Evolutionary conservation across 2,888 invertebrate species (phyloP), one percentile per base, ranked within the genome.

Genomic region (Gandaritis pyraliata): DNA sequence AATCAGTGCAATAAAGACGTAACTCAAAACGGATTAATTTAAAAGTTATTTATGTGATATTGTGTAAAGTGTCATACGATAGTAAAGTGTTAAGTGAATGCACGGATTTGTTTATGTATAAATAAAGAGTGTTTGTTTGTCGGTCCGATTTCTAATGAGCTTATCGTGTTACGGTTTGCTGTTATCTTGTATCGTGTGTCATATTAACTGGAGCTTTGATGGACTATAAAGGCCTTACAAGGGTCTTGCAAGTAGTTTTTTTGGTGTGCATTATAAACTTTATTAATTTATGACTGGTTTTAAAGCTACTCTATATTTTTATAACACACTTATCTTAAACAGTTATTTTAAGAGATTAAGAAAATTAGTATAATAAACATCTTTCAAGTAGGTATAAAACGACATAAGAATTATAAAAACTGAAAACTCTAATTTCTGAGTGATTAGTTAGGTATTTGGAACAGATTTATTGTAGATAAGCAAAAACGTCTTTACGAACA

Each of bases 141-240:
- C 70, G 72, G 72, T 77, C 70, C 69, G 67, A 75, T 78, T 78
- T 72, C 73, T 76, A 75, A 80, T 77, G 72, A 70, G 75, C 76
- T 80, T 83, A 81, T 82, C 80, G 70, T 59, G 72, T 82, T 78
- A 73, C 76, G 61, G 64, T 70, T 66, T 71, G 65, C 72, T 76
- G 74, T 80, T 76, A 76, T 77, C 74, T 72, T 46, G 59, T 68
- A 69, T 66, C 66, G 64, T 58, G 52, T 71, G 64, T 68, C 69
- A 65, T 54, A 53, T 51, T 56, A 63, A 68, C 43, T 50, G 51
- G 68, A 66, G 69, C 64, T 67, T 69, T 49, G 68, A 66, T 65
- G 49, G 59, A 56, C 64, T 47, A 56, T 59, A 38, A 45, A 47
- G 5, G 43, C 39, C 56, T 8, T 8, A 45, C 50, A 50, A 57